Evolutionary conservation across 2,888 invertebrate genomes (phyloP), one percentile per base, ranked within the genome.

Genomic region (Acrobeloides nanus): DNA sequence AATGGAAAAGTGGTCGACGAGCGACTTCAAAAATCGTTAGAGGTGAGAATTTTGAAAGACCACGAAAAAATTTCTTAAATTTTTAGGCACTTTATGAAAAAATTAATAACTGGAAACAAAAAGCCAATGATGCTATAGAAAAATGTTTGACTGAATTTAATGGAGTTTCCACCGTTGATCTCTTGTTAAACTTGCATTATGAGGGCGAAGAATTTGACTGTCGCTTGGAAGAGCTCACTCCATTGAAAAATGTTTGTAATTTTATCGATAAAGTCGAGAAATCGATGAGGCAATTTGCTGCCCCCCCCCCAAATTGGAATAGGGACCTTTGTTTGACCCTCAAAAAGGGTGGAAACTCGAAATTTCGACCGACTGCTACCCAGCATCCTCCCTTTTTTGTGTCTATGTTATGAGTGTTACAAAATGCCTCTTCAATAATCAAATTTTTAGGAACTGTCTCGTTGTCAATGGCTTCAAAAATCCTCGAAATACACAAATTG

Each of bases 151-250:
- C 26, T 10, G 18, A 26, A n/a, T 51, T 34, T 18, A 27, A 24
- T 3, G 51, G 39, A 17, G 10, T 27, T 12, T 15, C 15, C n/a
- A 32, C 51, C n/a, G 41, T 51, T 17, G 21, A 49, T 20, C n/a
- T 15, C 15, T 32, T 49, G 12, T 38, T 3, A n/a, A 40, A 24
- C 25, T 24, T 50, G 15, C 32, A 40, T 24, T 12, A 43, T 18
- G 50, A 50, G 33, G 50, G 51, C 8, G 51, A 42, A 21, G 50
- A 50, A 18, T 50, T 50, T 21, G 51, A 50, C 29, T 29, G 38
- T 2, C 37, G 44, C 3, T 35, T 44, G 23, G 38, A 34, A 8
- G 12, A 32, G 26, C 27, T 44, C 17, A 44, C 15, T 38, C 18
- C 21, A 23, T 35, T 44, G 3, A 23, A 20, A 18, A 25, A n/a